Conservation (phyloP, 2,797 vertebrate species). For the Emydoidea blandingii region DNA sequence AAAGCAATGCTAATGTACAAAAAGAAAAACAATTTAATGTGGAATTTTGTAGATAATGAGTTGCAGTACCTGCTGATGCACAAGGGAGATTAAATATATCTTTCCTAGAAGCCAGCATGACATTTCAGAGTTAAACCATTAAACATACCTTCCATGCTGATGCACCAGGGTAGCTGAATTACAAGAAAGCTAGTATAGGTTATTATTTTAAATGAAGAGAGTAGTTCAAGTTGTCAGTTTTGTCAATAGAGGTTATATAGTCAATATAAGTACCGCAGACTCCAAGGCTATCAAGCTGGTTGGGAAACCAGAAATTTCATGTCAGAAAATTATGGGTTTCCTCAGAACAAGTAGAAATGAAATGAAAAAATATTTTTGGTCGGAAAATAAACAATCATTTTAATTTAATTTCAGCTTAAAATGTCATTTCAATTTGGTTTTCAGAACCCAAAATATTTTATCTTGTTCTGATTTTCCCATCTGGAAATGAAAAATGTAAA, state of each 20-base stretch:
- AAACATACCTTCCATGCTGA: neutral
- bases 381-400: neutral
- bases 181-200: neutral
- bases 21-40: neutral
- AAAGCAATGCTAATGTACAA: neutral
- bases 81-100: neutral
- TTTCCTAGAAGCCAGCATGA: neutral
- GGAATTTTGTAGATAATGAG: neutral
- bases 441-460: neutral
- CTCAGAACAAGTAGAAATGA: neutral
- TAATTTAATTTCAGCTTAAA: neutral
- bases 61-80: neutral
- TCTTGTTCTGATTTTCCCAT: neutral
- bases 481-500: neutral
- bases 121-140: neutral
- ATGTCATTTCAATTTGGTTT: neutral
- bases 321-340: neutral
- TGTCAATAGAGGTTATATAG: neutral
- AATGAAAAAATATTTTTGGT: neutral
- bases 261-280: neutral
- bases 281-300: neutral
- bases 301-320: neutral
- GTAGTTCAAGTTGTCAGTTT: neutral
- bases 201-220: neutral
- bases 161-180: neutral